Conservation (phyloP, 2,888 invertebrate genomes). For the Campaea margaritaria region DNA sequence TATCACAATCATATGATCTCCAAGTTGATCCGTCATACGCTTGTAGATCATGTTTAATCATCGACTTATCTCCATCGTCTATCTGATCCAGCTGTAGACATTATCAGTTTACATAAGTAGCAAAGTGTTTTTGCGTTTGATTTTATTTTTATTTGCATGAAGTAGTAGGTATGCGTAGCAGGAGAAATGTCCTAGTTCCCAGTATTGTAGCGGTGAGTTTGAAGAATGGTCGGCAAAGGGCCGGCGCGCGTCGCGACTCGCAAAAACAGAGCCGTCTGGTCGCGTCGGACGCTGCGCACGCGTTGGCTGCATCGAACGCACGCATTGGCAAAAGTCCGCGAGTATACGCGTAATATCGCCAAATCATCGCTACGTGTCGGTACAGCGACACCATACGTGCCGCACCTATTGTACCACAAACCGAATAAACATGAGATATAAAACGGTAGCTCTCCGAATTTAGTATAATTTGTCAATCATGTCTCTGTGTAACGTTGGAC, state of each 20-base stretch:
- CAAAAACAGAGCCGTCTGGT: slow-evolving; percentile 77
- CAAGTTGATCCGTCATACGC: slow-evolving; percentile 36
- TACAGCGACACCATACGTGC: slow-evolving; percentile 35
- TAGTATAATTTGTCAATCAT: slow-evolving; percentile 57
- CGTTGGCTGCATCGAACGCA: slow-evolving; percentile 49
- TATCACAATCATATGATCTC: slow-evolving; percentile 41
- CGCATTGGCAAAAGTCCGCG: slow-evolving; percentile 47
- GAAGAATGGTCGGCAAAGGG: slow-evolving; percentile 67
- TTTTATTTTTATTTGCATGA: slow-evolving; percentile 37
- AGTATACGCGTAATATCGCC: slow-evolving; percentile 48
- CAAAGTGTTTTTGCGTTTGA: slow-evolving; percentile 26
- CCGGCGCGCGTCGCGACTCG: slow-evolving; percentile 70
- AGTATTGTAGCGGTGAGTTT: slow-evolving; percentile 72
- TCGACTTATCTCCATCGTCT: slow-evolving; percentile 35
- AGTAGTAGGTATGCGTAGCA: slow-evolving; percentile 41
- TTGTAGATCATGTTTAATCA: slow-evolving; percentile 40
- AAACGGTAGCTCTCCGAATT: slow-evolving; percentile 44
- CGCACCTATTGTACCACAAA: slow-evolving; percentile 33
- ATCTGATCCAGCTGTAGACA: slow-evolving; percentile 35
- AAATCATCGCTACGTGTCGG: slow-evolving; percentile 42
- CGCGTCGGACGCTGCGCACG: slow-evolving; percentile 59
- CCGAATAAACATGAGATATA: slow-evolving; percentile 36
- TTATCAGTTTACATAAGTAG: slow-evolving; percentile 24
- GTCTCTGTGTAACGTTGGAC: slow-evolving; percentile 50
- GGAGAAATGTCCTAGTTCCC: slow-evolving; percentile 72